Conservation (phyloP, 2,113 vertebrate species). For the Calyptomena viridis region DNA sequence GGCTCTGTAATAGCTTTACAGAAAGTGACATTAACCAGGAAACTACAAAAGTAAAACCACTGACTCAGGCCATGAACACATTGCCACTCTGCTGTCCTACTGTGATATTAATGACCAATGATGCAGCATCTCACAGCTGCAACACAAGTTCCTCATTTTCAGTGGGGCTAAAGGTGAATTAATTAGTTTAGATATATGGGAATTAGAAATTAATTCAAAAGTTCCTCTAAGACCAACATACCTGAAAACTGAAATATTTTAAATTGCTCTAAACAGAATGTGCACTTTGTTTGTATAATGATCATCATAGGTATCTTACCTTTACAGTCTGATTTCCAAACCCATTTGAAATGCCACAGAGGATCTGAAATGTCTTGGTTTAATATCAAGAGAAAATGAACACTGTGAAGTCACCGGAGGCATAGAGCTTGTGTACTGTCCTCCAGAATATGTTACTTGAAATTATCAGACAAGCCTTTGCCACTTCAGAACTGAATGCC, state of each 20-base stretch:
- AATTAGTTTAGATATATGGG: background rate
- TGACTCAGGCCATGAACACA: background rate
- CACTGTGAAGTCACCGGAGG: background rate
- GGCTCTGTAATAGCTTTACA: background rate
- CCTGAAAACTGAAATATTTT: background rate
- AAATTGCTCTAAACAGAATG: constrained; percentile 1
- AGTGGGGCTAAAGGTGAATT: background rate
- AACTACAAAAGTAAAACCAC: background rate
- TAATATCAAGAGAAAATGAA: constrained; percentile 37
- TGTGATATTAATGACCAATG: background rate
- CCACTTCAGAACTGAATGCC: background rate
- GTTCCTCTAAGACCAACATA: background rate
- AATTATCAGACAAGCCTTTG: background rate
- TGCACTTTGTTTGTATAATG: constrained; percentile 33
- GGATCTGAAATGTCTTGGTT: constrained; percentile 5
- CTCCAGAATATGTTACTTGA: background rate
- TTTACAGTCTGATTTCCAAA: constrained; percentile 19
- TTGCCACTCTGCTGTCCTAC: background rate
- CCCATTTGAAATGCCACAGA: constrained; percentile 33
- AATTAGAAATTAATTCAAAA: background rate
- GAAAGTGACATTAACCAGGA: background rate
- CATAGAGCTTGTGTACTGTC: background rate
- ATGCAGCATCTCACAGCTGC: background rate
- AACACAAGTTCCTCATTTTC: background rate
- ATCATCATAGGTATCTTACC: background rate